phyloP scores from a whole-genome alignment of 2,113 vertebrate species.

The Zosterops japonicus region DNA sequence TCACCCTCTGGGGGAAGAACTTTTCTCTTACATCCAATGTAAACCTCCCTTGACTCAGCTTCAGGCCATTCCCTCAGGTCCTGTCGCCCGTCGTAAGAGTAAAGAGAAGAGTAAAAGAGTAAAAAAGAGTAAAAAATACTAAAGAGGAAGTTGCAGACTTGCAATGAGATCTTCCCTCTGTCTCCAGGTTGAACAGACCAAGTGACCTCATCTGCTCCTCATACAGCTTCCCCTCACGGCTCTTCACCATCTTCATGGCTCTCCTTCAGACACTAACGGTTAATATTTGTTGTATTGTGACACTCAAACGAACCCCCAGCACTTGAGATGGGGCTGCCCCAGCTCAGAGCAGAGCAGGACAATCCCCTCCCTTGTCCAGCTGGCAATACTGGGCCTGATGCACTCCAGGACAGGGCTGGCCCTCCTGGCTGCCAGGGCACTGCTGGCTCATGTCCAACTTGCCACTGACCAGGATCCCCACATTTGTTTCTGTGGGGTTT shows the following conservation, averaged over 20 bases:
- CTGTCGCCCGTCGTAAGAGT: too few species aligned
- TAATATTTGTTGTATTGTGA: neutral
- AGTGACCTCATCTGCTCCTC: neutral
- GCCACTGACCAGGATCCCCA: accelerated
- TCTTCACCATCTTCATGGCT: neutral
- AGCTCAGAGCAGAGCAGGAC: neutral
- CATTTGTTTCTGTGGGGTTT: neutral
- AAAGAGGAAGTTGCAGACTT: neutral
- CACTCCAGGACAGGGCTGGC: accelerated
- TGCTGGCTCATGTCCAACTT: neutral
- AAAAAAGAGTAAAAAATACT: too few species aligned
- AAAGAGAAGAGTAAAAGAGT: neutral
- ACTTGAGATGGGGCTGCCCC: neutral
- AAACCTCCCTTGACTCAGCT: accelerated
- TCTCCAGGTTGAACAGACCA: neutral
- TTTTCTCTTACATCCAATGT: neutral
- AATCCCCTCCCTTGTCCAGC: accelerated
- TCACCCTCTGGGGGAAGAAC: neutral
- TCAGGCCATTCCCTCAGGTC: neutral
- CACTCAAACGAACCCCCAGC: neutral
- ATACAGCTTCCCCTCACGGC: neutral
- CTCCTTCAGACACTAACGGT: accelerated
- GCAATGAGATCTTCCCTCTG: neutral
- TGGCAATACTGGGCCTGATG: neutral
- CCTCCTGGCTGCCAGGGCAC: neutral